A percentile compares a stretch with the other conserved stretches of the same genome.
Evolutionary conservation across 2,888 invertebrate species (phyloP).

Genomic region (Tetragnatha montana): DNA sequence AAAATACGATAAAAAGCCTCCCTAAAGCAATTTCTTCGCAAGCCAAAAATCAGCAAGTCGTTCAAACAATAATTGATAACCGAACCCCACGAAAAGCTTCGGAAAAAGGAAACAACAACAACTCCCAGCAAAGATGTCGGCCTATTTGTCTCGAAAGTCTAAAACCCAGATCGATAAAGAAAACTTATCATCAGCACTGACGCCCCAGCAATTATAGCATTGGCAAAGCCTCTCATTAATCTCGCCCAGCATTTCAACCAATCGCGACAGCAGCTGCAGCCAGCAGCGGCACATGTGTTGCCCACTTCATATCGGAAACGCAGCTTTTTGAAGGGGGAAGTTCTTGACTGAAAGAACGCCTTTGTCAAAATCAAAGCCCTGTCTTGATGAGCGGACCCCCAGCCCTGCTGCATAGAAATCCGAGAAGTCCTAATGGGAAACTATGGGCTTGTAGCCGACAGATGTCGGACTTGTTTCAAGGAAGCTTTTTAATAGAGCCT

Average conservation of each 20-base stretch:
- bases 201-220: conserved; percentile 60
- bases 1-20: too few species aligned
- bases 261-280: conserved; percentile 53
- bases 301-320: conserved; percentile 50
- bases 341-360: conserved; percentile 43
- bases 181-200: conserved; percentile 48
- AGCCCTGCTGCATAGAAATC: conserved; percentile 35
- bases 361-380: conserved; percentile 47
- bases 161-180: conserved; percentile 31
- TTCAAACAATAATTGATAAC: too few species aligned
- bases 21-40: too few species aligned
- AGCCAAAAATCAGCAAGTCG: too few species aligned
- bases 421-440: conserved; percentile 31
- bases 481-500: conserved; percentile 24
- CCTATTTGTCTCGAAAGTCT: not conserved
- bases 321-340: conserved; percentile 9
- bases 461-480: conserved; percentile 30
- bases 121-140: not conserved
- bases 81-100: too few species aligned
- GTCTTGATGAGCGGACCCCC: conserved; percentile 2
- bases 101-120: not conserved
- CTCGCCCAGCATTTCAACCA: conserved; percentile 53
- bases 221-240: conserved; percentile 55
- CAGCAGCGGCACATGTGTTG: conserved; percentile 62
- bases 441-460: conserved; percentile 33